phyloP scores from a whole-genome alignment of 2,113 vertebrate species.

The Chamaea fasciata region DNA sequence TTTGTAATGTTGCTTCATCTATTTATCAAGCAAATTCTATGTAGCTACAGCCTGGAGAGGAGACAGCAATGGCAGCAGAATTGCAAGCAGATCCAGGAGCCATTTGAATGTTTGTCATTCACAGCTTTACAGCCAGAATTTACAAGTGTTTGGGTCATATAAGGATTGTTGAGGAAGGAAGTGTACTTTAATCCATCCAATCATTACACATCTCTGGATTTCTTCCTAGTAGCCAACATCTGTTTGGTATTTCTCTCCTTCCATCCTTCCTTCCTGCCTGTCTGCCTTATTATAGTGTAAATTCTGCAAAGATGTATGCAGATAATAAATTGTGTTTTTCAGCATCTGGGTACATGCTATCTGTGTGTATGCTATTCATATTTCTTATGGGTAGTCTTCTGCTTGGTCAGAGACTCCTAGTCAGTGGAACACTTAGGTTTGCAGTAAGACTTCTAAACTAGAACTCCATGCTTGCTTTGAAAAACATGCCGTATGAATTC shows the following conservation, averaged over 20 bases:
- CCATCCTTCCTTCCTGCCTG: background rate
- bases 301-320: background rate
- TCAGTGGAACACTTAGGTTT: background rate
- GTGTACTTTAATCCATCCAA: background rate
- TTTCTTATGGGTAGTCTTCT: background rate
- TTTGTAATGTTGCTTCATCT: slow-evolving; percentile 15
- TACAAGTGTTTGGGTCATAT: background rate
- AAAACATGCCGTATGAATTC: background rate
- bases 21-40: slow-evolving; percentile 7
- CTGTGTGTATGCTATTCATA: background rate
- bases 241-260: background rate
- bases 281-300: background rate
- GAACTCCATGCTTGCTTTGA: background rate
- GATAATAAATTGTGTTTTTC: background rate
- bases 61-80: background rate
- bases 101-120: background rate
- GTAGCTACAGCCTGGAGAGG: background rate
- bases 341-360: background rate
- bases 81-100: background rate
- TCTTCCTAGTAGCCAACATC: background rate
- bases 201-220: background rate
- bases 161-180: background rate
- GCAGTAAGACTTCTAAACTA: background rate
- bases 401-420: background rate
- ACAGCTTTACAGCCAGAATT: slow-evolving; percentile 18